Percentiles rank a stretch among this genome's conserved stretches.
Conservation (phyloP, 2,888 invertebrate genomes). For the Spisula subtruncata region DNA sequence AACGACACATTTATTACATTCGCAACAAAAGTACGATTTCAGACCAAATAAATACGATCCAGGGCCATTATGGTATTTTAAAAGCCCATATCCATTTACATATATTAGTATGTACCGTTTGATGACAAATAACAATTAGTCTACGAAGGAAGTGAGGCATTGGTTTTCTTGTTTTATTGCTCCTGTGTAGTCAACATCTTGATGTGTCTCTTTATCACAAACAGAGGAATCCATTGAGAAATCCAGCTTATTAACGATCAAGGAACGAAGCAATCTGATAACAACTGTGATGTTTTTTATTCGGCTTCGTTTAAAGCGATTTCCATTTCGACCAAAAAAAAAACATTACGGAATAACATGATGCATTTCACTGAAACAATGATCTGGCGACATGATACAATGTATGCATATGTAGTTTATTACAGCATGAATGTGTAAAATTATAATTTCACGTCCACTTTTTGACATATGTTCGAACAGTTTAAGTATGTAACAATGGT, state of each 20-base stretch:
- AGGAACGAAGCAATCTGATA: neutral
- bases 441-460: too few species aligned
- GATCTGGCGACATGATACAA: too few species aligned
- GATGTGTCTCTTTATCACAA: neutral
- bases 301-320: too few species aligned
- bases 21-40: neutral
- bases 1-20: slow-evolving; percentile 32
- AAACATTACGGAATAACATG: too few species aligned
- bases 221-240: neutral
- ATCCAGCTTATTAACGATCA: neutral
- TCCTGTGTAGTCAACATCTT: neutral
- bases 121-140: neutral
- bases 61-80: neutral
- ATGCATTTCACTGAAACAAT: too few species aligned
- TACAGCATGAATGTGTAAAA: too few species aligned
- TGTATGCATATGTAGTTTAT: too few species aligned
- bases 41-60: slow-evolving; percentile 22
- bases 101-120: neutral
- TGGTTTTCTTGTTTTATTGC: slow-evolving; percentile 3
- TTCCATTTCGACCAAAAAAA: too few species aligned
- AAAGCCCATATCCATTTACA: slow-evolving; percentile 13
- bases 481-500: too few species aligned
- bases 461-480: too few species aligned
- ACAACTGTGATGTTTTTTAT: neutral
- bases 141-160: neutral